Conservation (phyloP, 2,113 vertebrate genomes). For the Cochlearius cochlearius region DNA sequence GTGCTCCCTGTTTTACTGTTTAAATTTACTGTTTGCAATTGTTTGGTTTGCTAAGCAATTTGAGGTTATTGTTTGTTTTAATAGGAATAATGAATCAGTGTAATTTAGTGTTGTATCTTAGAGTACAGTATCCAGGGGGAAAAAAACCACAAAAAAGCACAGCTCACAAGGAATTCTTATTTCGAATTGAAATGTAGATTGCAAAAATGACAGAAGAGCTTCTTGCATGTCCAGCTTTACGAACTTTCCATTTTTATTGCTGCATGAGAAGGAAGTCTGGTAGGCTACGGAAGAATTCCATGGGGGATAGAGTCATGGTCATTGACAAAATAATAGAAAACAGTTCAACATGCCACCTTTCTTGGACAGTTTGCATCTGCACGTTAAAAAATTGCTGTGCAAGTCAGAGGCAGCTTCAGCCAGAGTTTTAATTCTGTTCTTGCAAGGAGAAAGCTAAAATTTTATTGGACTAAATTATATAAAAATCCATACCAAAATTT, state of each 20-base stretch:
- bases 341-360: neutral
- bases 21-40: slow-evolving; percentile 75
- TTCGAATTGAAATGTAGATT: slow-evolving; percentile 51
- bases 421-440: neutral
- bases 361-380: neutral
- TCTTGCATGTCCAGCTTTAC: neutral
- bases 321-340: neutral
- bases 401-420: neutral
- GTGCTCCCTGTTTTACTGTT: slow-evolving; percentile 66
- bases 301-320: neutral
- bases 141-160: neutral
- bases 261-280: neutral
- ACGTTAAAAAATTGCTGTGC: neutral
- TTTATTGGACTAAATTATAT: neutral
- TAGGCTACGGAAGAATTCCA: neutral
- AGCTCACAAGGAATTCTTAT: slow-evolving; percentile 34
- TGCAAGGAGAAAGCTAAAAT: neutral
- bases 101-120: slow-evolving; percentile 66
- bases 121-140: neutral
- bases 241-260: neutral
- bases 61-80: slow-evolving; percentile 77
- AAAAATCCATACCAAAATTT: neutral
- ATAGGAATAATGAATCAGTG: slow-evolving; percentile 81
- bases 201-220: slow-evolving; percentile 29
- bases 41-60: slow-evolving; percentile 73